These are phyloP conservation scores for Achroia grisella DNA, from an alignment of 1,140 invertebrate genomes.

Conservation along the genomic window DNA sequence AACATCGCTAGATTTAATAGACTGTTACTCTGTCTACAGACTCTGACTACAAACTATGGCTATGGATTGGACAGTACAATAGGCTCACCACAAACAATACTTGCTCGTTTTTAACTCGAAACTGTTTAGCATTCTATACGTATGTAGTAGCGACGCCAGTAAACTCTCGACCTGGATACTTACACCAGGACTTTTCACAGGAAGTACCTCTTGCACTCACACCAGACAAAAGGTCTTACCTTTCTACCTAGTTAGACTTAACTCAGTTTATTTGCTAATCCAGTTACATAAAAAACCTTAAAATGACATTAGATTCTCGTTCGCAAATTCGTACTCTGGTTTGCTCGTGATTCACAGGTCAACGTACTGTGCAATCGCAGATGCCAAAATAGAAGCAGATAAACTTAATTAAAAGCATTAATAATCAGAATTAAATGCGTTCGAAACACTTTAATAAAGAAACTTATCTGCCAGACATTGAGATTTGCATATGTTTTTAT, in stretches of 20 bases:
- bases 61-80: conserved; percentile 15
- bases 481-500: conserved; percentile 55
- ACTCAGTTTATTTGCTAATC: conserved; percentile 10
- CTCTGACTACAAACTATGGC: not conserved
- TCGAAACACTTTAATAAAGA: conserved; percentile 32
- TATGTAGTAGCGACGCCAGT: conserved; percentile 48
- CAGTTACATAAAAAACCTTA: not conserved
- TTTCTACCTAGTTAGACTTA: too few relatives aligned
- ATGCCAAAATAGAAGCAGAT: conserved; percentile 47
- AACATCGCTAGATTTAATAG: too few relatives aligned
- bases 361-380: conserved; percentile 27
- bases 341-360: conserved; percentile 37
- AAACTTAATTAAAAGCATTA: conserved; percentile 55
- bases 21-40: too few relatives aligned
- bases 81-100: conserved; percentile 32
- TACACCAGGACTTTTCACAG: conserved; percentile 41
- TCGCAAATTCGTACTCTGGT: conserved; percentile 9
- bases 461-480: conserved; percentile 34
- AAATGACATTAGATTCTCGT: conserved; percentile 1
- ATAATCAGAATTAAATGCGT: conserved; percentile 44
- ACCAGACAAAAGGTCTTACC: too few relatives aligned
- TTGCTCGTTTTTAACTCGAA: conserved; percentile 56
- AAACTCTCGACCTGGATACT: conserved; percentile 59
- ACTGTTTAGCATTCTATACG: conserved; percentile 67
- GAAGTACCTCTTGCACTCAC: conserved; percentile 16